A percentile compares a stretch with the other conserved stretches of the same genome.
phyloP scores from a whole-genome alignment of 2,888 invertebrate genomes.

The Mythimna pallens region DNA sequence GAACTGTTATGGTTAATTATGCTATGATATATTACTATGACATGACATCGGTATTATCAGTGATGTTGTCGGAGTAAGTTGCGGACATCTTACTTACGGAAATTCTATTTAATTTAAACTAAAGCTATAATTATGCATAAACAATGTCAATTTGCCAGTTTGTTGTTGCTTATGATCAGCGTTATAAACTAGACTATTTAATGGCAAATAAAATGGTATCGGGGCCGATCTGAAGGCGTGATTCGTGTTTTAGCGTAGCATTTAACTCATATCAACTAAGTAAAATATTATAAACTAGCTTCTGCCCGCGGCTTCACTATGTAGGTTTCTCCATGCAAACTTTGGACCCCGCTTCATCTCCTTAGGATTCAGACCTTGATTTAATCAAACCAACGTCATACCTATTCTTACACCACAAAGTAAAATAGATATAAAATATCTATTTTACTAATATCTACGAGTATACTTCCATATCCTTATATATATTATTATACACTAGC shows the following conservation, averaged over 20 bases:
- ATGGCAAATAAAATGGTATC: slow-evolving; percentile 38
- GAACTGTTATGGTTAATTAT: too few species aligned
- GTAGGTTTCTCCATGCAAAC: too few species aligned
- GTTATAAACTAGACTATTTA: slow-evolving; percentile 48
- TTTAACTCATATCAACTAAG: slow-evolving; percentile 28
- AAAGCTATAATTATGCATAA: slow-evolving; percentile 24
- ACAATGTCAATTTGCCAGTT: slow-evolving; percentile 38
- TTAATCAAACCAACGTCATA: too few species aligned
- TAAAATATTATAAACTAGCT: slow-evolving; percentile 7
- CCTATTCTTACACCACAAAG: too few species aligned
- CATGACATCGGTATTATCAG: background rate
- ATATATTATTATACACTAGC: too few species aligned
- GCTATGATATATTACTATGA: too few species aligned
- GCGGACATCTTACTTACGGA: background rate
- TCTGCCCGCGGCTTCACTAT: too few species aligned
- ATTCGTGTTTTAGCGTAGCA: slow-evolving; percentile 28
- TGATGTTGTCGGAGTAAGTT: background rate
- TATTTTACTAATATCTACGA: too few species aligned
- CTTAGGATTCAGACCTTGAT: too few species aligned
- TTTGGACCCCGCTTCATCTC: too few species aligned
- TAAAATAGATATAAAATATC: too few species aligned
- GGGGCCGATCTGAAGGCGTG: slow-evolving; percentile 24
- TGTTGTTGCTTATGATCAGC: slow-evolving; percentile 21
- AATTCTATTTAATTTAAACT: slow-evolving; percentile 21
- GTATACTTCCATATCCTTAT: too few species aligned